Conservation (phyloP, 2,113 vertebrate species). For the Oncorhynchus kisutch region DNA sequence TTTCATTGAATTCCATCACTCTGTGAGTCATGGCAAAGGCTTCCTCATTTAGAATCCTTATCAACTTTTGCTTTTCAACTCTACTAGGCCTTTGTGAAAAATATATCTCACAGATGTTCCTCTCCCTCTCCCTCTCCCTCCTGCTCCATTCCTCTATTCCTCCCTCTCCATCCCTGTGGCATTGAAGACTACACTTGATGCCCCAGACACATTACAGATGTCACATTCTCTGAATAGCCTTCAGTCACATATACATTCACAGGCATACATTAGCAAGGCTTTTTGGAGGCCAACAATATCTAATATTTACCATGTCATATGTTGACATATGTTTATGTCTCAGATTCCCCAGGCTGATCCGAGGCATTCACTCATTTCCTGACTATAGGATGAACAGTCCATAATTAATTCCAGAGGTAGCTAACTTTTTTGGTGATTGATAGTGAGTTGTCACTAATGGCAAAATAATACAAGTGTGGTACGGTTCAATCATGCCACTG, state of each 20-base stretch:
- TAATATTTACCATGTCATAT: slow-evolving; percentile 37
- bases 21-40: slow-evolving; percentile 53
- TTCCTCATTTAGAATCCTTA: slow-evolving; percentile 57
- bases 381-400: slow-evolving; percentile 45
- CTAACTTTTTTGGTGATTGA: slow-evolving; percentile 62
- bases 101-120: slow-evolving; percentile 30
- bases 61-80: slow-evolving; percentile 60
- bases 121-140: slow-evolving; percentile 33
- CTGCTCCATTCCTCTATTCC: slow-evolving; percentile 41
- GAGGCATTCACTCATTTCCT: slow-evolving; percentile 51
- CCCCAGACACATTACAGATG: slow-evolving; percentile 6
- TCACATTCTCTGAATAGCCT: slow-evolving; percentile 8
- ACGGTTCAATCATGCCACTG: slow-evolving; percentile 22
- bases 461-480: slow-evolving; percentile 65
- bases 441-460: slow-evolving; percentile 63
- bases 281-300: slow-evolving; percentile 32
- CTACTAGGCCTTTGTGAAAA: slow-evolving; percentile 44
- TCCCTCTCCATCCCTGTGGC: slow-evolving; percentile 37
- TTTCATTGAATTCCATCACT: slow-evolving; percentile 45
- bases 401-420: slow-evolving; percentile 51
- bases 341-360: slow-evolving; percentile 36
- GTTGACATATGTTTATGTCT: slow-evolving; percentile 53
- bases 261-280: neutral
- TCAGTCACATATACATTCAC: neutral
- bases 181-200: slow-evolving; percentile 52